Conservation (phyloP, 2,888 invertebrate genomes). For the Trissonchulus latispiculum region DNA sequence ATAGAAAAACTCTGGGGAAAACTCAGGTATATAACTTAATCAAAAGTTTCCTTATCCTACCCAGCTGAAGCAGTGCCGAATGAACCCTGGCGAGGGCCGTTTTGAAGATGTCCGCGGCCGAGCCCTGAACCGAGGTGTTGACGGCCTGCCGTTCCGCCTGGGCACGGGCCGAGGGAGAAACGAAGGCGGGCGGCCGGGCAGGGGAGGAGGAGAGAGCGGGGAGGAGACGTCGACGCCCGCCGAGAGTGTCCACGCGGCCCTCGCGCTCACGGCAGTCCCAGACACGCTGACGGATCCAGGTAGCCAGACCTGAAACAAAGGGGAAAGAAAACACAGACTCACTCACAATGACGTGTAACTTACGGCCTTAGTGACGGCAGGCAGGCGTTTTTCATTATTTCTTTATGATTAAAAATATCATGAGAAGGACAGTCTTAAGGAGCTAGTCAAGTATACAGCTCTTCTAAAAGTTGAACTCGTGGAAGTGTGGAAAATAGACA, state of each 20-base stretch:
- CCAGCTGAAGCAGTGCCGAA: background rate
- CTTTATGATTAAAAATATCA: too few relatives aligned
- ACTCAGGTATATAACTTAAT: too few relatives aligned
- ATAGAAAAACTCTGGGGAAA: too few relatives aligned
- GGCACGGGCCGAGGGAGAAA: conserved; percentile 54
- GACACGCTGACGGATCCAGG: conserved; percentile 55
- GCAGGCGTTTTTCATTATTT: too few relatives aligned
- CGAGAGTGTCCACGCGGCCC: conserved; percentile 74
- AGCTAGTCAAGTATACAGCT: too few relatives aligned
- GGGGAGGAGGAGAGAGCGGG: conserved; percentile 61
- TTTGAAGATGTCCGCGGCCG: conserved; percentile 90
- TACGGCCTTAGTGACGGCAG: too few relatives aligned
- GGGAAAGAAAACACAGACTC: too few relatives aligned
- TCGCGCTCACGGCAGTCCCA: conserved; percentile 58
- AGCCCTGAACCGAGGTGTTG: conserved; percentile 89
- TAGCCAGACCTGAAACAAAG: conserved; percentile 53
- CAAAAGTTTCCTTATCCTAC: background rate
- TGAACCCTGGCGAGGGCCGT: conserved; percentile 57
- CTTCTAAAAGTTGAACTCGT: too few relatives aligned
- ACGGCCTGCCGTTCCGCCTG: conserved; percentile 91
- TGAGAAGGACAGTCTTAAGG: too few relatives aligned
- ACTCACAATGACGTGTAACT: too few relatives aligned
- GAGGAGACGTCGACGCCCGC: conserved; percentile 65
- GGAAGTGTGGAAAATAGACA: too few relatives aligned
- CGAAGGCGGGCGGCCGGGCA: too few relatives aligned